Evolutionary conservation across 2,888 invertebrate species (phyloP), one percentile per base, ranked within the genome.

Genomic region (Nephrotoma guestfalica): DNA sequence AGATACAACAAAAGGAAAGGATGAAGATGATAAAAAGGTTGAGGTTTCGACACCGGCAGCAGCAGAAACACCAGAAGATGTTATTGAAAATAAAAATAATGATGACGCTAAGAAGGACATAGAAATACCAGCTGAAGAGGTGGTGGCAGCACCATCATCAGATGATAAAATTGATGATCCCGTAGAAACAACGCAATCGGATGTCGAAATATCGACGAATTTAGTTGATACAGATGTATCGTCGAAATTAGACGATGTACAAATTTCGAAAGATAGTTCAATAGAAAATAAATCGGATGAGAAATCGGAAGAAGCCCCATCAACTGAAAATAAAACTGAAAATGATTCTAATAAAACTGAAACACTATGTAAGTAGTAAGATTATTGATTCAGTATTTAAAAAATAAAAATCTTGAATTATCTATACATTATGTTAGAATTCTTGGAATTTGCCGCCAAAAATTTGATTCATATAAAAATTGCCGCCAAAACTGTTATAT

Each of bases 51-150:
- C 6, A 71, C 47, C 9, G 87, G 45, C 83, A 43, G 4, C 40
- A 83, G 13, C 45, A 51, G 42, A 30, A 30, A 30, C 30, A 30
- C 40, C 86, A 51, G 87, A 87, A 89, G 88, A 89, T 89, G 83
- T 88, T 87, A 85, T 89, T 89, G 91, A 91, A 87, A 89, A 91
- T 11, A 91, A 91, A 91, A 91, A 91, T 85, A 89, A 91, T 41
- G 91, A 91, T 89, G 86, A 86, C 30, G 86, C 88, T 87, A 87
- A 86, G 86, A 84, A 88, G 86, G 41, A 86, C 18, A 87, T 87
- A 9, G 88, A 4, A 41, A 41, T 5, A 6, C 41, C 83, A 41
- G 83, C 11, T 83, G 83, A 83, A 40, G 41, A 15, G 15, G 7
- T 15, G 51, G 41, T 83, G 41, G 83, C 9, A 83, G 15, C 41